Evolutionary conservation across 2,113 vertebrate genomes (phyloP), one percentile per base, ranked within the genome.

Genomic region (Embiotoca jacksoni): DNA sequence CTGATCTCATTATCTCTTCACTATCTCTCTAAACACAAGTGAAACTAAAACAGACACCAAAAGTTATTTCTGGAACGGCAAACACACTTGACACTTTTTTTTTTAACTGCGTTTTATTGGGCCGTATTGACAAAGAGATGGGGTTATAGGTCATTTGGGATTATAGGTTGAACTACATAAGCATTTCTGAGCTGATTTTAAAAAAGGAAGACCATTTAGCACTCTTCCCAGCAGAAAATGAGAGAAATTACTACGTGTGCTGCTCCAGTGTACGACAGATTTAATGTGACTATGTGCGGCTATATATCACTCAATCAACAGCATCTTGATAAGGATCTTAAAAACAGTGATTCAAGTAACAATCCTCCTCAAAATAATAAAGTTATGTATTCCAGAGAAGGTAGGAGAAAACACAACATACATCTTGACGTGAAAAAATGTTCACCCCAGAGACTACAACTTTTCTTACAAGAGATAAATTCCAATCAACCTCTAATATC

Each of bases 21-120:
- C 23, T 23, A 23, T 23, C 23, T 23, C 23, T 23, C 23, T 23
- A 49, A 63, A 55, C 60, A 15, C 44, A 35, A 69, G 41, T 23
- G 23, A 85, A 77, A 69, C 50, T 61, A n/a, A 65, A 69, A 63
- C 62, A 32, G 23, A 80, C 67, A 46, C 52, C 0, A 4, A 55
- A 60, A 63, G 36, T 79, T 78, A 57, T 63, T 68, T 47, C 46
- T 53, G 31, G 14, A 63, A 46, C 32, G 6, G 54, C 36, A 8
- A 35, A 69, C 58, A 57, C 30, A 57, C 44, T 82, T 80, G 64
- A 77, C 69, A 72, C 58, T 62, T 16, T 63, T 35, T 3, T 31
- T 52, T 71, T 81, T 85, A 78, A 77, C 33, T 69, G 67, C 13
- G 5, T 62, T 87, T 88, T 91, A 87, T 85, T 52, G 37, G 77